Conservation (phyloP, 2,113 vertebrate species). For the Pollachius pollachius region DNA sequence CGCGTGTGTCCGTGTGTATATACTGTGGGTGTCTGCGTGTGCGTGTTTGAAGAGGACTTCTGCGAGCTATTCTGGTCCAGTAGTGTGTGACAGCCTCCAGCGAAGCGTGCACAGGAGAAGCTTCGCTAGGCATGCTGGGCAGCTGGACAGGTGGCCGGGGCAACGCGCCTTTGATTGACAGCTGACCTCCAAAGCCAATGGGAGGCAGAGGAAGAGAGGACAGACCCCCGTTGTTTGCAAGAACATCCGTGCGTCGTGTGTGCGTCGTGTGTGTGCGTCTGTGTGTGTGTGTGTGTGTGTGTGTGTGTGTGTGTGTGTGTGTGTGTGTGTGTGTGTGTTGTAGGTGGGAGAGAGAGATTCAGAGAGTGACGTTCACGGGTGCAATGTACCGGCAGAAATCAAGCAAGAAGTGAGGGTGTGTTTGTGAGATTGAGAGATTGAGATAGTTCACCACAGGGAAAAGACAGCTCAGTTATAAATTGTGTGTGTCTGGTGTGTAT, state of each 20-base stretch:
- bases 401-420: conserved; percentile 15
- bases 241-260: conserved; percentile 10
- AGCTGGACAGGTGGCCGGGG: conserved; percentile 54
- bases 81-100: conserved; percentile 50
- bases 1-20: not conserved
- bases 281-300: not conserved
- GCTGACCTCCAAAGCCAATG: conserved; percentile 60
- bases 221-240: conserved; percentile 4
- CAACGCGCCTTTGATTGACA: conserved; percentile 50
- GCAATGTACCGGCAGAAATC: conserved; percentile 11
- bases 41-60: conserved; percentile 17
- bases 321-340: not conserved
- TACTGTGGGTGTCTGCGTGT: not conserved
- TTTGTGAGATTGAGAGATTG: not conserved
- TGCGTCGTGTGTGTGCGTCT: not conserved
- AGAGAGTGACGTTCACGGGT: not conserved
- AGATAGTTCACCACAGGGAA: no score
- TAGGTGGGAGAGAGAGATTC: not conserved
- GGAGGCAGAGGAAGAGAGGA: conserved; percentile 36
- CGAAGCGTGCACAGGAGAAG: conserved; percentile 46
- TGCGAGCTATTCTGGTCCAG: conserved; percentile 31
- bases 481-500: not conserved
- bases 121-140: conserved; percentile 57
- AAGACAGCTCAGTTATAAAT: no score
- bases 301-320: not conserved